Evolutionary conservation across 2,113 vertebrate species (phyloP), one percentile per base, ranked within the genome.

Genomic region (Ptyas mucosa): DNA sequence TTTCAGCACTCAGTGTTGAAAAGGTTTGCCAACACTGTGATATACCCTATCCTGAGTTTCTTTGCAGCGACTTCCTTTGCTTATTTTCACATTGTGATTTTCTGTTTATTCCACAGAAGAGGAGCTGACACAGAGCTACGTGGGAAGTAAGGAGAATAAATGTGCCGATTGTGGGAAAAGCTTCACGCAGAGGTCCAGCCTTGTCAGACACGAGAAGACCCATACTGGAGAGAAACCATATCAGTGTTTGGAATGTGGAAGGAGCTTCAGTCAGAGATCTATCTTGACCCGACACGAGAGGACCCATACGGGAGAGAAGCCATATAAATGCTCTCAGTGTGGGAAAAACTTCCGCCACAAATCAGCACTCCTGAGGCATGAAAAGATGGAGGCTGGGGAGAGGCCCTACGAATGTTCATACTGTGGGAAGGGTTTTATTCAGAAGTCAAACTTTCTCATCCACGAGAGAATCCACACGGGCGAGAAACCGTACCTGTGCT

Each of bases 311-410:
- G 90, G 81, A 49, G 90, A 91, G 53, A 91, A 91, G 21, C 75
- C 75, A 0, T 86, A 91, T 15, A 85, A 86, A 86, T 91, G 90
- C 24, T 58, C 81, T 7, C 75, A 86, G 14, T 91, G 90, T 86
- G 90, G 90, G 14, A 91, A 91, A 85, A 91, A 39, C 52, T 91
- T 91, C 81, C 81, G 81, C 52, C 90, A 91, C 52, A 91, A 86
- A 39, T 91, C 90, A 9, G 90, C 90, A 0, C 90, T 91, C 29
- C 81, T 91, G 14, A 91, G 90, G 52, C 90, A 91, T 21, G 53
- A 91, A 81, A 91, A 91, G 81, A 91, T 86, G 81, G 90, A 91
- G 46, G 90, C 90, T 2, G 90, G 90, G 14, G 90, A 91, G 39
- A 91, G 81, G 39, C 90, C 90, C 7, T 91, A 91, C 5, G 26